These are phyloP conservation scores for Labeo calbasu DNA, from an alignment of 2,797 vertebrate species.

Conservation along the genomic window DNA sequence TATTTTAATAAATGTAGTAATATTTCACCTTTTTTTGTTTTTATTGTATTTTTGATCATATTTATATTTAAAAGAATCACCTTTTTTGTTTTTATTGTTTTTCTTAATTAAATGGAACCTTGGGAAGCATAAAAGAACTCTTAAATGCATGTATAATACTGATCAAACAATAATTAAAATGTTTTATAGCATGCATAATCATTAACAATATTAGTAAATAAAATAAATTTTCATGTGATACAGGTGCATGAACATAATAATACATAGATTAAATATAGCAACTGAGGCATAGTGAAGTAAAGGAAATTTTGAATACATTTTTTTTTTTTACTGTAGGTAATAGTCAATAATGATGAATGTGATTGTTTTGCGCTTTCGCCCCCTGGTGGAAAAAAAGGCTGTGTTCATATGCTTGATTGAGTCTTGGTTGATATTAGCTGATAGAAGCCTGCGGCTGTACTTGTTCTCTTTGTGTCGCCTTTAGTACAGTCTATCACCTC, in stretches of 20 bases:
- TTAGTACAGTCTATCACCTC: not conserved
- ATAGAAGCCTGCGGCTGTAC: not conserved
- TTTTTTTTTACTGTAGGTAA: not conserved
- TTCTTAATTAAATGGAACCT: no score
- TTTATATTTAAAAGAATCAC: no score
- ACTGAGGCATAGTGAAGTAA: not conserved
- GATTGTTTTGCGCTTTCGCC: slow-evolving; percentile 17
- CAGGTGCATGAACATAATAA: not conserved
- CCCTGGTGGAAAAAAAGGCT: slow-evolving; percentile 24
- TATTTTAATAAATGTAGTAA: no score
- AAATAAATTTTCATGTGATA: not conserved
- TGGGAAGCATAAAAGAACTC: not conserved
- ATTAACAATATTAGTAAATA: not conserved
- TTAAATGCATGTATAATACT: not conserved
- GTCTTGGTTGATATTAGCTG: not conserved
- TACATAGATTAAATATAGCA: not conserved
- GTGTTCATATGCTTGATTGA: not conserved
- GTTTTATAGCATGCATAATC: not conserved
- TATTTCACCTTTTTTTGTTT: no score
- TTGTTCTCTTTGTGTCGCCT: not conserved
- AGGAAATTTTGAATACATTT: not conserved
- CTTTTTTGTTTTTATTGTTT: no score
- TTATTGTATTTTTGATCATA: no score
- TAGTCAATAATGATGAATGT: not conserved
- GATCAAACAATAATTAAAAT: not conserved